Evolutionary conservation across 2,888 invertebrate species (phyloP), one percentile per base, ranked within the genome.

Genomic region (Blastobasis adustella): DNA sequence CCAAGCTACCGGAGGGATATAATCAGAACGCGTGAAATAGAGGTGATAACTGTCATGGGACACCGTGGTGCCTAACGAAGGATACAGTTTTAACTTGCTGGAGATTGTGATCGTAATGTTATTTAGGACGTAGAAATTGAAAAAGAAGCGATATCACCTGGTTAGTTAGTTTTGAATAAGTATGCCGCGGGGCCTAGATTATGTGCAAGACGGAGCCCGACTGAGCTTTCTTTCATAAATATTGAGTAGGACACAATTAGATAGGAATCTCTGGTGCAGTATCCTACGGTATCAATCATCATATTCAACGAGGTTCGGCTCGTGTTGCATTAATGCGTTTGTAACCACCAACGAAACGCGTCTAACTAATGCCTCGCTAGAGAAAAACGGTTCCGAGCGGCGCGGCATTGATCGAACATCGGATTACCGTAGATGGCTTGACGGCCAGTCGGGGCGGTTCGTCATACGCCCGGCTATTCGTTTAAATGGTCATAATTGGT

Each of bases 401-500:
- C 23, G 23, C 72, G 72, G 72, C 76, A 66, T 69, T 71, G 80
- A 83, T 82, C 73, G 69, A 73, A 73, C 71, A 69, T 68, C 66
- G 71, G 82, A 82, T 82, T 78, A 69, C 86, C 84, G 63, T 84
- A 87, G 68, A 85, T 71, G 86, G 86, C 53, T 62, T 80, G 81
- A 82, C 76, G 70, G 69, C 73, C 68, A 71, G 71, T 61, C 69
- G 60, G 63, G 68, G 64, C 75, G 67, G 74, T 71, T 73, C 76
- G 71, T 82, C 80, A 81, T 82, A 79, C 71, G 75, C 62, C 64
- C 61, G 64, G 60, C 71, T 71, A 74, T 78, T 69, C 76, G 78
- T 79, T 83, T 81, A 82, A 84, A 82, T 82, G 79, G 76, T 81
- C 80, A 81, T 85, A 83, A 85, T 85, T 86, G 85, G 79, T 76